Percentiles rank a stretch among this genome's conserved stretches.
These are phyloP conservation scores for Pelecanoides urinatrix DNA, from an alignment of 2,113 vertebrate species.

Conservation along the genomic window DNA sequence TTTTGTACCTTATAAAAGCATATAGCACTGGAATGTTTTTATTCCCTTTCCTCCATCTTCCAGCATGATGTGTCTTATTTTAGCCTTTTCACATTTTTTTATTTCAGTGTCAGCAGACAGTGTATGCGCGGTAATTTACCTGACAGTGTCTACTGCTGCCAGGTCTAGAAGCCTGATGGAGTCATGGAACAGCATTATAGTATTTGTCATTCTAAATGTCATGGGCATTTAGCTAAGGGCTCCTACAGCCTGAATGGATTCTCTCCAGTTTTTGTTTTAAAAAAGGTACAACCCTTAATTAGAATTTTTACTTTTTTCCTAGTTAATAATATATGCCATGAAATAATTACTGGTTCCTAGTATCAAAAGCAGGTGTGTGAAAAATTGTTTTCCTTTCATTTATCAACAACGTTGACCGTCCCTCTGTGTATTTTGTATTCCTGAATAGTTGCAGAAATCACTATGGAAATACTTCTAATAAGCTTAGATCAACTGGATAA, in stretches of 20 bases:
- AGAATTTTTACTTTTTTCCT: background rate
- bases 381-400: slow-evolving; percentile 27
- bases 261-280: background rate
- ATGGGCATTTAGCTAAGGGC: slow-evolving; percentile 18
- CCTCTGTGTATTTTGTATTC: background rate
- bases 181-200: slow-evolving; percentile 42
- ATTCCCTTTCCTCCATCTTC: background rate
- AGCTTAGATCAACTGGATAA: background rate
- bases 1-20: background rate
- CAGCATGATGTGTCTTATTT: slow-evolving; percentile 27
- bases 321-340: background rate
- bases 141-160: slow-evolving; percentile 34
- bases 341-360: background rate
- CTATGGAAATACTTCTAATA: slow-evolving; percentile 48
- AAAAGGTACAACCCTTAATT: background rate
- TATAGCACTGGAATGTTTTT: background rate
- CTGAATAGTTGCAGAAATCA: slow-evolving; percentile 52
- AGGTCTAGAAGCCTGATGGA: slow-evolving; percentile 64
- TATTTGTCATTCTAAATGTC: slow-evolving; percentile 69
- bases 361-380: background rate
- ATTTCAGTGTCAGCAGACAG: slow-evolving; percentile 32
- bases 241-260: background rate
- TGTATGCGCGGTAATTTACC: slow-evolving; percentile 59
- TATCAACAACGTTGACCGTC: background rate
- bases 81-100: slow-evolving; percentile 50